Conservation (phyloP, 2,888 invertebrate genomes). For the Macrostomum cliftonense region DNA sequence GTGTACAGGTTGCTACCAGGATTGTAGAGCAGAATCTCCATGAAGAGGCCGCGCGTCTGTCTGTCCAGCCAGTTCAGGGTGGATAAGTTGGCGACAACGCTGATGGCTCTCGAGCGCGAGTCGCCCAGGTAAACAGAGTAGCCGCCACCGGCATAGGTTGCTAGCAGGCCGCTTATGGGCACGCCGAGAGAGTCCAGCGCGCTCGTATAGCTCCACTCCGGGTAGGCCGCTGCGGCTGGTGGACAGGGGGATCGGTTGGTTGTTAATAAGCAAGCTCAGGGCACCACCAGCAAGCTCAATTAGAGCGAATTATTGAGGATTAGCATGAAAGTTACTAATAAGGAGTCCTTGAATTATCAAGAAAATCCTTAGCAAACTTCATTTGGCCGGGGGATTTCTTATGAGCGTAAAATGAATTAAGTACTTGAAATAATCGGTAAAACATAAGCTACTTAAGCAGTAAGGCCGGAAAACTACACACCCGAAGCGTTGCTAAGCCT, state of each 20-base stretch:
- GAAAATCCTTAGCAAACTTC: too few species aligned
- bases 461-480: too few species aligned
- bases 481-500: conserved; percentile 7
- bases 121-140: conserved; percentile 14
- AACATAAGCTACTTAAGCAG: too few species aligned
- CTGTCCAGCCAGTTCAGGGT: conserved; percentile 14
- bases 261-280: too few species aligned
- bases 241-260: too few species aligned
- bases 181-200: conserved; percentile 6
- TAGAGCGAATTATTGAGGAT: too few species aligned
- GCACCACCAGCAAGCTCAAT: too few species aligned
- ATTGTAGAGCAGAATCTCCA: conserved; percentile 17
- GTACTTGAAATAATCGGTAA: too few species aligned
- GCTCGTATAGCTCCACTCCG: conserved; percentile 11
- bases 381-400: too few species aligned
- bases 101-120: conserved; percentile 5
- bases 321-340: too few species aligned
- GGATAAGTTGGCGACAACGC: conserved; percentile 7
- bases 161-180: conserved; percentile 9
- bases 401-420: too few species aligned
- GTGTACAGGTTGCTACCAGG: conserved; percentile 14
- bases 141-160: conserved; percentile 14
- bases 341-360: too few species aligned
- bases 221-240: neutral
- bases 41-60: conserved; percentile 13